phyloP scores from a whole-genome alignment of 2,888 invertebrate species.

The Carcina quercana region DNA sequence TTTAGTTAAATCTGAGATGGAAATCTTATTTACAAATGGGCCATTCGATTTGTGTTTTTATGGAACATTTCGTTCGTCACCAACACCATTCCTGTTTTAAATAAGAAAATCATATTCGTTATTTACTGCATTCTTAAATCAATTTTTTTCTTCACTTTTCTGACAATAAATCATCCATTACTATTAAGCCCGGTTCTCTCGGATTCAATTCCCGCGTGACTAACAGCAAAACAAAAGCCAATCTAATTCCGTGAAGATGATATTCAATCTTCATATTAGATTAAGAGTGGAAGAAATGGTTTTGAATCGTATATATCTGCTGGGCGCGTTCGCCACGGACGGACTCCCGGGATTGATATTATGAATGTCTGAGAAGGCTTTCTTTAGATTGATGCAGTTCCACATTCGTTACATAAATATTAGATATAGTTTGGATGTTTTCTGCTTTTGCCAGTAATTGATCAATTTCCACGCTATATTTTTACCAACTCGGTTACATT shows the following conservation, averaged over 20 bases:
- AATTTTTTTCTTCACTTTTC: too few species aligned
- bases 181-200: too few species aligned
- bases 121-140: too few species aligned
- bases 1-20: too few species aligned
- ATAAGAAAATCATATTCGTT: too few species aligned
- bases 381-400: constrained; percentile 7
- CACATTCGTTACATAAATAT: background rate
- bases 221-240: background rate
- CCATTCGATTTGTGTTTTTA: background rate
- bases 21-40: too few species aligned
- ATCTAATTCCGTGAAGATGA: background rate
- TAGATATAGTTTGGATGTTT: background rate
- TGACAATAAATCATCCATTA: too few species aligned
- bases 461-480: too few species aligned
- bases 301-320: constrained; percentile 11
- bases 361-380: constrained; percentile 13
- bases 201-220: background rate
- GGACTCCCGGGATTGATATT: constrained; percentile 8
- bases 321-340: constrained; percentile 1
- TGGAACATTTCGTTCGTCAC: too few species aligned
- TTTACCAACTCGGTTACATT: too few species aligned
- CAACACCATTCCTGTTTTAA: too few species aligned
- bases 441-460: background rate
- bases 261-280: background rate
- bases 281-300: constrained; percentile 5